phyloP scores from a whole-genome alignment of 2,797 vertebrate species.

The Phrynocephalus forsythii region DNA sequence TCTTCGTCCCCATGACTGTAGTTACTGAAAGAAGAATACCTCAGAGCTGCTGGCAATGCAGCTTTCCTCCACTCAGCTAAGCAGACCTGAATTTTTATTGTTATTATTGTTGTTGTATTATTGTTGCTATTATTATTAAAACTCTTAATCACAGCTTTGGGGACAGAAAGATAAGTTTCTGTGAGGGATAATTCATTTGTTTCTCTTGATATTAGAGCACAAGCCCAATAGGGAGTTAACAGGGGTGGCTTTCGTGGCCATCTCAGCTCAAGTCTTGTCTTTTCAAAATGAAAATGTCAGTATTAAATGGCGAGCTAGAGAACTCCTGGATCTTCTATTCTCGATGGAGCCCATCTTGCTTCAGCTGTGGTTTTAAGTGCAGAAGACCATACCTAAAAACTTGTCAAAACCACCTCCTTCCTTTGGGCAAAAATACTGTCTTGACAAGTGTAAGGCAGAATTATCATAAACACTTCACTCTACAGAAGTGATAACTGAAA shows the following conservation, averaged over 20 bases:
- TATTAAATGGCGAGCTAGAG: constrained; percentile 39
- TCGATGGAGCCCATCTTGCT: not conserved
- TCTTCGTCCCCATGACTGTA: not conserved
- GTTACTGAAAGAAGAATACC: not conserved
- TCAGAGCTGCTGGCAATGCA: constrained; percentile 11
- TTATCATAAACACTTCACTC: not conserved
- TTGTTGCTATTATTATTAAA: not conserved
- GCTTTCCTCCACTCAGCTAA: not conserved
- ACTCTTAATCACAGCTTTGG: not conserved
- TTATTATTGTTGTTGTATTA: not conserved
- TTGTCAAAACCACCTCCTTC: not conserved
- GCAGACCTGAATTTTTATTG: constrained; percentile 6
- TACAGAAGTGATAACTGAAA: not conserved
- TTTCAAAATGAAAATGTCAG: constrained; percentile 71
- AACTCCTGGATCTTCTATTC: not conserved
- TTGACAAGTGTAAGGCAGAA: not conserved
- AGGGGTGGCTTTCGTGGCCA: constrained; percentile 57
- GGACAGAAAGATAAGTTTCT: not conserved
- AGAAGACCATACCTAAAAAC: not conserved
- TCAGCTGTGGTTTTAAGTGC: not conserved
- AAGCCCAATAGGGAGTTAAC: constrained; percentile 52
- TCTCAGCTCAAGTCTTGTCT: constrained; percentile 63
- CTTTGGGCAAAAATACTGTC: not conserved
- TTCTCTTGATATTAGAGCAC: not conserved
- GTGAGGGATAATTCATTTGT: not conserved